Evolutionary conservation across 2,888 invertebrate genomes (phyloP), one percentile per base, ranked within the genome.

Genomic region (Lasius fuliginosus): DNA sequence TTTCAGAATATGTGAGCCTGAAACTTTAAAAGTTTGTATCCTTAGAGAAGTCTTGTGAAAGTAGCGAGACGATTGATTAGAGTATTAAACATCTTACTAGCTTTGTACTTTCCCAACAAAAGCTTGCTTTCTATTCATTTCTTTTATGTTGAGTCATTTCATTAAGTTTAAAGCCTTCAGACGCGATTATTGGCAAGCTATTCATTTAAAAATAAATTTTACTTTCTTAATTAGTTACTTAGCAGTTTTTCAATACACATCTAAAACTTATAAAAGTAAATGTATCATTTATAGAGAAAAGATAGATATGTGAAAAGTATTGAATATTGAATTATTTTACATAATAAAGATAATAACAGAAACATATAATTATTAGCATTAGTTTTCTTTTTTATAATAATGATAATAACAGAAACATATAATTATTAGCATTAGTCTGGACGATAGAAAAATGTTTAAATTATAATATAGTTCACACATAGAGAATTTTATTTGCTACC

Each of bases 71-170:
- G n/a, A 79, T 68, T 56, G 30, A 79, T 60, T 69, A 18, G 12
- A 1, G 42, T 58, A 69, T 46, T 79, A 69, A 79, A 58, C n/a
- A 58, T 79, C 69, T 77, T 56, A 68, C 40, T 79, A 69, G 58
- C 42, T 42, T 58, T 33, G 30, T 42, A 68, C n/a, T 79, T 69
- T 53, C 36, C 1, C n/a, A 12, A 69, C 58, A 69, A 69, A 68
- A 69, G 79, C 42, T 65, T 5, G 40, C 27, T 46, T 23, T 8
- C 0, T 11, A 69, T 69, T 79, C 15, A 58, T 60, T 69, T 60
- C 58, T 69, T 62, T 49, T 53, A 40, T 11, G 18, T 49, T 42
- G 30, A 58, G 18, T 18, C 11, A 33, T 49, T 64, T 49, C 3
- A 27, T 4, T 79, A 79, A 65, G 27, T n/a, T 42, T 68, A 23